These are phyloP conservation scores for Dicranocentrus wangi DNA, from an alignment of 2,888 invertebrate species.

Conservation along the genomic window DNA sequence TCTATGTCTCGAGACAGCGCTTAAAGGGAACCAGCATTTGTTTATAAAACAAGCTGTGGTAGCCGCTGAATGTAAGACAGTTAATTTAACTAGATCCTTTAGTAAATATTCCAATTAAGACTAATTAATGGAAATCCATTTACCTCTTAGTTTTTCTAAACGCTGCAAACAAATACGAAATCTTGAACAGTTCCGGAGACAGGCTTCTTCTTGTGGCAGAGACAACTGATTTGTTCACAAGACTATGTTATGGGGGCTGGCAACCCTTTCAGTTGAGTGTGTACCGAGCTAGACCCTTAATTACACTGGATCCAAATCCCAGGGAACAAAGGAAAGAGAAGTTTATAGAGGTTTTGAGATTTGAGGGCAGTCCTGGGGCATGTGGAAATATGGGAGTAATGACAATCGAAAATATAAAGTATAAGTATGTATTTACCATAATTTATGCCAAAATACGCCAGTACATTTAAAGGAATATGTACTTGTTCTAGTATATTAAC, in stretches of 20 bases:
- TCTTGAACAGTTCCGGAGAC: slow-evolving; percentile 65
- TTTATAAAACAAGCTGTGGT: slow-evolving; percentile 68
- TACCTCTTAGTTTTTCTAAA: slow-evolving; percentile 61
- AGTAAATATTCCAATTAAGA: not conserved
- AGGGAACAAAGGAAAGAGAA: slow-evolving; percentile 54
- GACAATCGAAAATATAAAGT: no score
- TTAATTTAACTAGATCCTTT: not conserved
- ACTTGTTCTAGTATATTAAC: slow-evolving; percentile 49
- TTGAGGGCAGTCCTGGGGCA: slow-evolving; percentile 63
- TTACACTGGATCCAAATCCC: slow-evolving; percentile 51
- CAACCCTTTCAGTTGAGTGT: slow-evolving; percentile 66
- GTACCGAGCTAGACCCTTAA: slow-evolving; percentile 58
- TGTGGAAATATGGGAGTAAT: slow-evolving; percentile 63
- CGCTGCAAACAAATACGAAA: slow-evolving; percentile 68
- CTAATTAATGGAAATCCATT: not conserved
- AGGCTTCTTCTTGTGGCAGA: slow-evolving; percentile 61
- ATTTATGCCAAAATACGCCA: not conserved
- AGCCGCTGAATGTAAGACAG: slow-evolving; percentile 63
- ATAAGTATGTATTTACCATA: not conserved
- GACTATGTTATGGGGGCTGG: slow-evolving; percentile 65
- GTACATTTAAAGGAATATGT: not conserved
- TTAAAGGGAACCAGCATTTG: slow-evolving; percentile 63
- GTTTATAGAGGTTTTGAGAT: slow-evolving; percentile 63
- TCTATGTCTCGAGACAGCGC: slow-evolving; percentile 43
- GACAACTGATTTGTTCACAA: slow-evolving; percentile 64